Evolutionary conservation across 2,888 invertebrate species (phyloP).

Genomic region (Callyntrura guangdongensis): DNA sequence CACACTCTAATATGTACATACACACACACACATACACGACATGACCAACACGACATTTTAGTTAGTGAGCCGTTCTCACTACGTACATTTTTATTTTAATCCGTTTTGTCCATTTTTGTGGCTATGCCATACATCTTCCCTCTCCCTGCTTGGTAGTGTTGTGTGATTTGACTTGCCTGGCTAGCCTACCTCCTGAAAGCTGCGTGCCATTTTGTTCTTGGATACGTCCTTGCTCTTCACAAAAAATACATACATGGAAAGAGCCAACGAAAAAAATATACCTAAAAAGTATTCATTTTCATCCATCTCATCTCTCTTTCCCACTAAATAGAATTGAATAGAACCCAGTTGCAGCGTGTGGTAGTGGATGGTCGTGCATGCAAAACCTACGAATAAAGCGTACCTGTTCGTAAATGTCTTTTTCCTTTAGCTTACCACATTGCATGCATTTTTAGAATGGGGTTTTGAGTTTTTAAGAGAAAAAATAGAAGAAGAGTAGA

Average conservation of each 20-base stretch:
- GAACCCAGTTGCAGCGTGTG: neutral
- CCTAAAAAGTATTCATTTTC: conserved; percentile 44
- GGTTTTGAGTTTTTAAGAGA: conserved; percentile 7
- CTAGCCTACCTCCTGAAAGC: conserved; percentile 35
- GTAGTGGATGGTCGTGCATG: conserved; percentile 30
- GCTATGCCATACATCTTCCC: neutral
- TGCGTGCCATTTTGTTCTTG: conserved; percentile 75
- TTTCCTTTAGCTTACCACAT: conserved; percentile 24
- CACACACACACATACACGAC: conserved; percentile 9
- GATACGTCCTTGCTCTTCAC: conserved; percentile 77
- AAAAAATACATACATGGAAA: conserved; percentile 58
- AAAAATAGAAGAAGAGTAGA: conserved; percentile 31
- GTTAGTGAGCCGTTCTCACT: conserved; percentile 1
- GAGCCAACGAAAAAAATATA: neutral
- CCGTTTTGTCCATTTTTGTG: conserved; percentile 41
- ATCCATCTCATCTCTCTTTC: neutral
- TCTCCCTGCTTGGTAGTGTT: neutral
- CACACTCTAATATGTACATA: neutral
- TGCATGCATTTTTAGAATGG: conserved; percentile 51
- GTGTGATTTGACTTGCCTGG: conserved; percentile 23
- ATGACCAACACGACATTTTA: conserved; percentile 37
- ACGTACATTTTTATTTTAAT: conserved; percentile 17
- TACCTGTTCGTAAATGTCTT: conserved; percentile 3
- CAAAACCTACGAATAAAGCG: neutral
- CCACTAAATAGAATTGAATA: conserved; percentile 9